Percentiles rank a stretch among this genome's conserved stretches.
These are phyloP conservation scores for Acanthurus lineatus DNA, from an alignment of 2,797 vertebrate species.

Conservation along the genomic window DNA sequence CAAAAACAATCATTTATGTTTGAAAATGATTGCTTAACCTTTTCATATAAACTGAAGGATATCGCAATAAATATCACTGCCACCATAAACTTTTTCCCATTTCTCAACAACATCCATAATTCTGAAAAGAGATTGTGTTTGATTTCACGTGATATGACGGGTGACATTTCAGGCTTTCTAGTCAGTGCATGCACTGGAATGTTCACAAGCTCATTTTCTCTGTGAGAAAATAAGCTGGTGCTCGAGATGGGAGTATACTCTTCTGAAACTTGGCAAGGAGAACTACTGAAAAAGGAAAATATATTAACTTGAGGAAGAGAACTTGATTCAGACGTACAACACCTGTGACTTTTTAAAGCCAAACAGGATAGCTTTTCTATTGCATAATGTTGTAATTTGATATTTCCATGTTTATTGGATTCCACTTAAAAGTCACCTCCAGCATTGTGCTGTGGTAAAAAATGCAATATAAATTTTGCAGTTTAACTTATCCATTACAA, in stretches of 20 bases:
- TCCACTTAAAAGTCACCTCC: not conserved
- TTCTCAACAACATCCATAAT: slow-evolving; percentile 13
- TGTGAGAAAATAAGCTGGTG: slow-evolving; percentile 69
- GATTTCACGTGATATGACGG: slow-evolving; percentile 35
- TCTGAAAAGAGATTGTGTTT: slow-evolving; percentile 42
- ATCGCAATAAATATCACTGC: not conserved
- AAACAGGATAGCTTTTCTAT: not conserved
- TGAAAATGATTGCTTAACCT: not conserved
- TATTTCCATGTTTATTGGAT: not conserved
- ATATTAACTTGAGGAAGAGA: slow-evolving; percentile 30
- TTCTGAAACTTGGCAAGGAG: slow-evolving; percentile 74
- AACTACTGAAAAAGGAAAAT: slow-evolving; percentile 20
- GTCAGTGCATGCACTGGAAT: slow-evolving; percentile 73
- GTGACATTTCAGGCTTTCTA: slow-evolving; percentile 56
- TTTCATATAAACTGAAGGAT: slow-evolving; percentile 9
- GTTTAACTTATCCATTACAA: not conserved
- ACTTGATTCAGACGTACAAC: not conserved
- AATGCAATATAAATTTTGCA: not conserved
- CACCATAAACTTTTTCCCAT: not conserved
- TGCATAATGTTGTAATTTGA: slow-evolving; percentile 1
- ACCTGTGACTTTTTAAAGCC: not conserved
- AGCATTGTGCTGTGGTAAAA: not conserved
- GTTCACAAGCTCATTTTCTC: slow-evolving; percentile 54
- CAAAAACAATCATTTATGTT: not conserved
- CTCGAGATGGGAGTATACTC: slow-evolving; percentile 55